Evolutionary conservation across 2,113 vertebrate species (phyloP).

Genomic region (Anguilla japonica): DNA sequence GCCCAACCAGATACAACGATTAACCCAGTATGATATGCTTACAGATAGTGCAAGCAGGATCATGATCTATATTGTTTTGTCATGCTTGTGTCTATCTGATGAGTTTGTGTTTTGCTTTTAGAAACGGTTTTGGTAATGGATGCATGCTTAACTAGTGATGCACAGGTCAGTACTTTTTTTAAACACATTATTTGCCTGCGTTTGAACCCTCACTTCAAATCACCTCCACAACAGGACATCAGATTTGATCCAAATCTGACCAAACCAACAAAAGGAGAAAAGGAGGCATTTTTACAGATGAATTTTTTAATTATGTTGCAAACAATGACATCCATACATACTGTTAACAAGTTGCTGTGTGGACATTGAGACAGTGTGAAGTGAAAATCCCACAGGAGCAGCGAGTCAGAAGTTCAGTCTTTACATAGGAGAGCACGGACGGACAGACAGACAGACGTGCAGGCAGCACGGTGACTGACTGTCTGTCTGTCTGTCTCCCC

Average conservation of each 20-base stretch:
- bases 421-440: constrained; percentile 54
- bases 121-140: too few species aligned
- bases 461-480: constrained; percentile 36
- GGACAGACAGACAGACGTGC: constrained; percentile 45
- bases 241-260: not conserved
- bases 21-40: too few species aligned
- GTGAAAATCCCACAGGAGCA: constrained; percentile 62
- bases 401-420: constrained; percentile 63
- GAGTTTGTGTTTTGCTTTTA: too few species aligned
- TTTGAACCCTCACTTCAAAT: too few species aligned
- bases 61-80: too few species aligned
- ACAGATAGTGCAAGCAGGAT: too few species aligned
- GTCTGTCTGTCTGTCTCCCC: not conserved
- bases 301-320: constrained; percentile 74
- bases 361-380: constrained; percentile 70
- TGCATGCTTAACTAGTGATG: too few species aligned
- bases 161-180: too few species aligned
- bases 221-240: too few species aligned
- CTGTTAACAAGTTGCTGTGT: constrained; percentile 76
- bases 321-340: constrained; percentile 81
- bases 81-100: too few species aligned
- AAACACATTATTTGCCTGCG: too few species aligned
- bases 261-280: not conserved
- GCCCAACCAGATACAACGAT: too few species aligned
- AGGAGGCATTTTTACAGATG: not conserved